Percentiles rank a stretch among this genome's conserved stretches.
Evolutionary conservation across 2,888 invertebrate species (phyloP).

Genomic region (Shargacucullia verbasci): DNA sequence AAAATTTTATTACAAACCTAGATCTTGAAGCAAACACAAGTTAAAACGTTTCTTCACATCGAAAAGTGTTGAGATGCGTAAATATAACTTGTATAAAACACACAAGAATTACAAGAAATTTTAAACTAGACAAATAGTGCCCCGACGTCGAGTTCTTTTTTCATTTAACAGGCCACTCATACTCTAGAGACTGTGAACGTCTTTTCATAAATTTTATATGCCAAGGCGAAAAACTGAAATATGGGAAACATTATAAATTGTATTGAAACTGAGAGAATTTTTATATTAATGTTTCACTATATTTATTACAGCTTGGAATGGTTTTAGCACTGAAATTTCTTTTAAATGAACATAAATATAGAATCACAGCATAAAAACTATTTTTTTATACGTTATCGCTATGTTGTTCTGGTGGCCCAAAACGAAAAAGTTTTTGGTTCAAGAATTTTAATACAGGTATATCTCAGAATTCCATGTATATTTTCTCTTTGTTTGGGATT

Average conservation of each 20-base stretch:
- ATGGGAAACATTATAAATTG: slow-evolving; percentile 44
- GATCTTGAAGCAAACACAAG: slow-evolving; percentile 15
- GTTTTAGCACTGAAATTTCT: slow-evolving; percentile 1
- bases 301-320: slow-evolving; percentile 23
- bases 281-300: slow-evolving; percentile 22
- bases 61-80: slow-evolving; percentile 13
- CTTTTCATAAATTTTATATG: slow-evolving; percentile 54
- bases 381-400: background rate
- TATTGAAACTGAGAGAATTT: slow-evolving; percentile 34
- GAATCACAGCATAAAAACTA: too few species aligned
- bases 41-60: slow-evolving; percentile 27
- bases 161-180: slow-evolving; percentile 35
- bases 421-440: background rate
- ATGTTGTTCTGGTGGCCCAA: background rate
- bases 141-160: slow-evolving; percentile 24
- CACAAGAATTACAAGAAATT: slow-evolving; percentile 25
- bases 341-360: too few species aligned
- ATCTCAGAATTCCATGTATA: slow-evolving; percentile 1
- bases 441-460: background rate
- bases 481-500: slow-evolving; percentile 12
- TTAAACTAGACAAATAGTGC: slow-evolving; percentile 37
- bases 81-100: slow-evolving; percentile 20
- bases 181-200: slow-evolving; percentile 32
- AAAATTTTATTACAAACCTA: slow-evolving; percentile 19
- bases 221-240: slow-evolving; percentile 39